phyloP scores from a whole-genome alignment of 2,113 vertebrate genomes.

The Ammodytes dubius region DNA sequence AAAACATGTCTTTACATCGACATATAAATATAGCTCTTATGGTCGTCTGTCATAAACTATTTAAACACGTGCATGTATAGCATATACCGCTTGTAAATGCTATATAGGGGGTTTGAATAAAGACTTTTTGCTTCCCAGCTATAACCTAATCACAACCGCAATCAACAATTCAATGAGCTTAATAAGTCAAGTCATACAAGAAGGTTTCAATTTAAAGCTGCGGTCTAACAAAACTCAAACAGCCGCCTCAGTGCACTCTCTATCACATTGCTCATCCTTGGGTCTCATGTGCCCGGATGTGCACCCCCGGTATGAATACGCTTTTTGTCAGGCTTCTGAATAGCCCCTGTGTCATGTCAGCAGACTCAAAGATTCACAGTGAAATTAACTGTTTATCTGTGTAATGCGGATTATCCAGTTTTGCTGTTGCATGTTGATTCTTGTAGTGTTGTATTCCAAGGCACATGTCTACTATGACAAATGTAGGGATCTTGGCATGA shows the following conservation, averaged over 20 bases:
- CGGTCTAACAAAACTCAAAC: constrained; percentile 34
- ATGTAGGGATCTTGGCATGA: neutral
- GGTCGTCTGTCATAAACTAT: neutral
- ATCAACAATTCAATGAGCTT: neutral
- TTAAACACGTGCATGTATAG: no score
- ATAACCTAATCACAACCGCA: neutral
- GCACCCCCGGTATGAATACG: constrained; percentile 69
- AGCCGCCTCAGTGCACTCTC: constrained; percentile 14
- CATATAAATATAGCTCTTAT: neutral
- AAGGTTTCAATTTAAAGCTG: constrained; percentile 24
- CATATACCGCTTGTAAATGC: neutral
- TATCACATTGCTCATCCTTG: constrained; percentile 54
- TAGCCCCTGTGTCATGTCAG: constrained; percentile 69
- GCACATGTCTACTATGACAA: neutral
- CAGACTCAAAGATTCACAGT: constrained; percentile 42
- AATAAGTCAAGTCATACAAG: constrained; percentile 25
- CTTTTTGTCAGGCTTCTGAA: constrained; percentile 76
- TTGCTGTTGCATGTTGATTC: neutral
- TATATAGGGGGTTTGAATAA: neutral
- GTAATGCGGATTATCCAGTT: constrained; percentile 5
- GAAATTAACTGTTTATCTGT: constrained; percentile 13
- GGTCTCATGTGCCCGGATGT: constrained; percentile 63
- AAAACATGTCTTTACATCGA: neutral
- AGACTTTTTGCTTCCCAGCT: neutral
- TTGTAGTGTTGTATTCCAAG: constrained; percentile 4